A percentile compares a stretch with the other conserved stretches of the same genome.
phyloP scores from a whole-genome alignment of 2,888 invertebrate species.

The Amphipoea oculea region DNA sequence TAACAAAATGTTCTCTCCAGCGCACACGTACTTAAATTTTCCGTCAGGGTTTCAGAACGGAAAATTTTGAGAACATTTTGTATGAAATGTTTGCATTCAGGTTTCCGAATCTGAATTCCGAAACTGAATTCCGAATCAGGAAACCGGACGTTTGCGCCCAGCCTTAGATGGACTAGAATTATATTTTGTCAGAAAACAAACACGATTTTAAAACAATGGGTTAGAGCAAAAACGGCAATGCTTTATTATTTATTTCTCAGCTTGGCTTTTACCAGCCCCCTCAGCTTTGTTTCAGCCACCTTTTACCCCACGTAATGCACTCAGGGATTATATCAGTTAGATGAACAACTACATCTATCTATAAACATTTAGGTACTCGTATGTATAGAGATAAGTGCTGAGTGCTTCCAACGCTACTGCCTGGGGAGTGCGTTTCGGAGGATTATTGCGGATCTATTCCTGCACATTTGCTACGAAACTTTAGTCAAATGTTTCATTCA shows the following conservation, averaged over 20 bases:
- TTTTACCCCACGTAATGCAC: conserved; percentile 7
- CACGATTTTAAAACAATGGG: too few relatives aligned
- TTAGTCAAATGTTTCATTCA: conserved; percentile 3
- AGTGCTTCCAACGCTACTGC: conserved; percentile 8
- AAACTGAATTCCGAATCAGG: too few relatives aligned
- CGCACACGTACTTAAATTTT: too few relatives aligned
- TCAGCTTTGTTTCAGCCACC: neutral
- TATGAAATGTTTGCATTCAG: too few relatives aligned
- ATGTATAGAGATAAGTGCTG: conserved; percentile 25
- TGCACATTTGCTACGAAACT: conserved; percentile 23
- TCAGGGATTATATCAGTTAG: conserved; percentile 43
- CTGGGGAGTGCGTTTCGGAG: conserved; percentile 30
- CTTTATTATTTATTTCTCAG: conserved; percentile 6
- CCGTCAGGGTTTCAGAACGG: too few relatives aligned
- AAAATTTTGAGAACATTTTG: too few relatives aligned
- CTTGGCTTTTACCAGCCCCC: neutral
- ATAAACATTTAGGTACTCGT: neutral
- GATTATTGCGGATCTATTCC: conserved; percentile 37
- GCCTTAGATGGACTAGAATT: too few relatives aligned
- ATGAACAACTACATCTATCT: neutral
- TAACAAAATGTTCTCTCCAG: too few relatives aligned
- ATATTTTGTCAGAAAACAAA: too few relatives aligned
- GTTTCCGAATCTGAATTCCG: too few relatives aligned
- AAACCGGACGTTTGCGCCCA: too few relatives aligned
- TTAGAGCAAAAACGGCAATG: neutral